phyloP scores from a whole-genome alignment of 1,140 invertebrate genomes.

The Mactra quadrangularis region DNA sequence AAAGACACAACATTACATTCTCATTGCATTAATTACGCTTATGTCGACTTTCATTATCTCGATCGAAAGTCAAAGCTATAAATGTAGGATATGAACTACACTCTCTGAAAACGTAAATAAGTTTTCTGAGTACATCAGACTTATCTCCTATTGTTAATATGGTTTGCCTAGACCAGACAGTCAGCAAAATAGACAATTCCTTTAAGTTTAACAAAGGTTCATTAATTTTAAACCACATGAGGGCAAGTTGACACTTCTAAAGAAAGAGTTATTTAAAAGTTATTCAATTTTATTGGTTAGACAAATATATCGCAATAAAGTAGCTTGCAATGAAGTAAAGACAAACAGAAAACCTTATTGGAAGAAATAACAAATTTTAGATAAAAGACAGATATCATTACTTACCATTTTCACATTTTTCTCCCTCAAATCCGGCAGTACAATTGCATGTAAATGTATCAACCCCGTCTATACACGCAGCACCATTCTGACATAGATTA shows the following conservation, averaged over 20 bases:
- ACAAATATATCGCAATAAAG: too few relatives aligned
- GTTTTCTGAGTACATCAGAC: background rate
- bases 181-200: too few relatives aligned
- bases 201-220: too few relatives aligned
- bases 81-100: too few relatives aligned
- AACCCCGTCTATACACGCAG: background rate
- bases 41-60: too few relatives aligned
- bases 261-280: background rate
- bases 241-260: background rate
- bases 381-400: too few relatives aligned
- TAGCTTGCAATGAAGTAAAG: background rate
- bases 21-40: background rate
- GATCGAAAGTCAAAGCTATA: too few relatives aligned
- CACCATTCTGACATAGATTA: background rate
- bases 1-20: background rate
- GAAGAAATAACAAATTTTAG: background rate
- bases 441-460: background rate
- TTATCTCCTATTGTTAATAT: too few relatives aligned
- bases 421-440: background rate
- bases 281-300: background rate
- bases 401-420: background rate
- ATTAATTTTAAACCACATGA: background rate
- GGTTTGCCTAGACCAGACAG: too few relatives aligned
- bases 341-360: background rate
- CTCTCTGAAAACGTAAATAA: background rate